phyloP scores from a whole-genome alignment of 2,797 vertebrate genomes.

The Sebastes nivosus region DNA sequence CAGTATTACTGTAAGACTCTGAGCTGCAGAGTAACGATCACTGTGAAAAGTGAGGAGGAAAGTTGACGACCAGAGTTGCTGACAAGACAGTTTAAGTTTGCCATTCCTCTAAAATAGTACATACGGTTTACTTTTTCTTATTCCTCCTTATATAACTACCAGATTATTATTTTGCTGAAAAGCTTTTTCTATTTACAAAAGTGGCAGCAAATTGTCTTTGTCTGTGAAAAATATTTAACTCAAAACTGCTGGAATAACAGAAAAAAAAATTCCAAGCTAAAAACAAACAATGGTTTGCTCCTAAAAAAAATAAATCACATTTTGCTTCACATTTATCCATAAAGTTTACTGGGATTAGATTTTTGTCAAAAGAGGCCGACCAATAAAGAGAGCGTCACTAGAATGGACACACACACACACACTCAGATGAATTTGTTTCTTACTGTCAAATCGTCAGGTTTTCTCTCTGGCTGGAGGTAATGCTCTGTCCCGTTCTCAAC shows the following conservation, averaged over 20 bases:
- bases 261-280: no score
- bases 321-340: not conserved
- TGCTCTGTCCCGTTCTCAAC: constrained; percentile 90
- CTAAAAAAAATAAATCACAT: not conserved
- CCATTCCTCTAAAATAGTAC: not conserved
- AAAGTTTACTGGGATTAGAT: no score
- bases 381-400: no score
- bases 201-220: not conserved
- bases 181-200: not conserved
- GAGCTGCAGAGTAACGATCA: not conserved
- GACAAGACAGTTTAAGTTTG: not conserved
- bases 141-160: not conserved
- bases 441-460: constrained; percentile 81
- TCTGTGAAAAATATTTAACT: not conserved
- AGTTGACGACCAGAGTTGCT: not conserved
- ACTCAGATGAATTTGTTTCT: constrained; percentile 30
- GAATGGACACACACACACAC: no score
- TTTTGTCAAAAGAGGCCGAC: no score
- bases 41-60: not conserved
- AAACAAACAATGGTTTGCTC: not conserved
- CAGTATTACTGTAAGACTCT: not conserved
- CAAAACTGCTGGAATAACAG: not conserved
- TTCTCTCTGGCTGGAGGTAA: constrained; percentile 84
- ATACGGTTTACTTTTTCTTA: not conserved
- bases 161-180: not conserved